Evolutionary conservation across 1,140 invertebrate species (phyloP).

Genomic region (Episyrphus balteatus): DNA sequence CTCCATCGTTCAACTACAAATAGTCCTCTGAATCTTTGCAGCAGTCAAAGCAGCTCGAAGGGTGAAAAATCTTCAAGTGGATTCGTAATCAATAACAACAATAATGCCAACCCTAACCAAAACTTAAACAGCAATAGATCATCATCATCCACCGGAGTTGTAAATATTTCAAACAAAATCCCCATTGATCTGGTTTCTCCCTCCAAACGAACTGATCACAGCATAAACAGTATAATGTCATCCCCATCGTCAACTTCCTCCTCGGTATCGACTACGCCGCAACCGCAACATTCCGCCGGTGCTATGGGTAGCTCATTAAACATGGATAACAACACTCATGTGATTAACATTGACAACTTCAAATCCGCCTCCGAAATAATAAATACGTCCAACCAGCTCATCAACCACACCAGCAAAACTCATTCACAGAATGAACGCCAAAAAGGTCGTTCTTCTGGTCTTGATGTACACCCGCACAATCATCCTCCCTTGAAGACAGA

Average conservation of each 20-base stretch:
- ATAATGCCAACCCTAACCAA: not conserved
- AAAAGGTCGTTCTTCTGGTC: not conserved
- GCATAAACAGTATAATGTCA: slow-evolving; percentile 18
- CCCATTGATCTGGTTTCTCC: slow-evolving; percentile 18
- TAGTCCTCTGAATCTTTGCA: not conserved
- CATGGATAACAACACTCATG: not conserved
- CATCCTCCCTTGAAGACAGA: not conserved
- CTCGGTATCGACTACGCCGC: not conserved
- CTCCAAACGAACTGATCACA: slow-evolving; percentile 20
- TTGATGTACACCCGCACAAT: too few species aligned
- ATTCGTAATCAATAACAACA: slow-evolving; percentile 2
- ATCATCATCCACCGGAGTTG: slow-evolving; percentile 7
- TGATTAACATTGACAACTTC: slow-evolving; percentile 4
- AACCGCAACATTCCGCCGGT: not conserved
- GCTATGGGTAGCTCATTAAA: not conserved
- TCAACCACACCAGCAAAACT: slow-evolving; percentile 12
- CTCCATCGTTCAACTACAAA: too few species aligned
- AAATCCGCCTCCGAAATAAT: not conserved
- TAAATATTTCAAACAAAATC: slow-evolving; percentile 9
- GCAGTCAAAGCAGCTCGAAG: not conserved
- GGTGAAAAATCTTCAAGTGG: slow-evolving; percentile 9
- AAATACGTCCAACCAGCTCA: not conserved
- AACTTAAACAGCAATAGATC: slow-evolving; percentile 13
- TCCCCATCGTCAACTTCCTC: slow-evolving; percentile 1
- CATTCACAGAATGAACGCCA: slow-evolving; percentile 7